These are phyloP conservation scores for Opisthograptis luteolata DNA, from an alignment of 2,888 invertebrate species.

Conservation along the genomic window DNA sequence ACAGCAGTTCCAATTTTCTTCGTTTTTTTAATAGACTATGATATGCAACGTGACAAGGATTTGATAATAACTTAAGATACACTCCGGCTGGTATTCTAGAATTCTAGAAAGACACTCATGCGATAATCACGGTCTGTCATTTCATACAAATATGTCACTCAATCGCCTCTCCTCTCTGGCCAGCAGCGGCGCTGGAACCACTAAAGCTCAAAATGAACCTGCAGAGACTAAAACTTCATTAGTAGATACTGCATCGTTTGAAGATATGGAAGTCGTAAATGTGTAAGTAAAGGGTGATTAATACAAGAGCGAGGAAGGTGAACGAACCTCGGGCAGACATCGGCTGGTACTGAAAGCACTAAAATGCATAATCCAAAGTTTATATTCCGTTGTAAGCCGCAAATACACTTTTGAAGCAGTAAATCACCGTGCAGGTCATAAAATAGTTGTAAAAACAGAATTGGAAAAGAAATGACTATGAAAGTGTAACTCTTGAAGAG, in stretches of 20 bases:
- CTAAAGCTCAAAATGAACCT: conserved; percentile 11
- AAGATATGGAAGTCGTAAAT: conserved; percentile 25
- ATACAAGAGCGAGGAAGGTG: conserved; percentile 43
- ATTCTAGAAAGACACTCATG: too few species aligned
- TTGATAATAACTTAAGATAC: too few species aligned
- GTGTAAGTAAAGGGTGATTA: conserved; percentile 26
- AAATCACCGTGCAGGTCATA: conserved; percentile 60
- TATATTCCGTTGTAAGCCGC: conserved; percentile 63
- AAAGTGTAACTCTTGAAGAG: conserved; percentile 3
- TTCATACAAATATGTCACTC: too few species aligned
- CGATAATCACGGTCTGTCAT: too few species aligned
- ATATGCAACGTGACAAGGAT: too few species aligned
- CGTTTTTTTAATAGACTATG: too few species aligned
- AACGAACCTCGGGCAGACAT: conserved; percentile 60
- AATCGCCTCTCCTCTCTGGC: too few species aligned
- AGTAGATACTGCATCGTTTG: not conserved
- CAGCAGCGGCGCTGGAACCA: conserved; percentile 1
- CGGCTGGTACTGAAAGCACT: conserved; percentile 61
- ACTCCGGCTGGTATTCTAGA: too few species aligned
- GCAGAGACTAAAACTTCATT: not conserved
- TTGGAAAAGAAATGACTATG: conserved; percentile 44
- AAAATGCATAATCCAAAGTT: conserved; percentile 60
- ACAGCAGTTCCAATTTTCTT: too few species aligned
- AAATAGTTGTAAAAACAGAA: conserved; percentile 62
- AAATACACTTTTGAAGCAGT: conserved; percentile 59